Base-by-base conservation (phyloP, 2,888 invertebrate genomes). In the Tenthredo livida region DNA sequence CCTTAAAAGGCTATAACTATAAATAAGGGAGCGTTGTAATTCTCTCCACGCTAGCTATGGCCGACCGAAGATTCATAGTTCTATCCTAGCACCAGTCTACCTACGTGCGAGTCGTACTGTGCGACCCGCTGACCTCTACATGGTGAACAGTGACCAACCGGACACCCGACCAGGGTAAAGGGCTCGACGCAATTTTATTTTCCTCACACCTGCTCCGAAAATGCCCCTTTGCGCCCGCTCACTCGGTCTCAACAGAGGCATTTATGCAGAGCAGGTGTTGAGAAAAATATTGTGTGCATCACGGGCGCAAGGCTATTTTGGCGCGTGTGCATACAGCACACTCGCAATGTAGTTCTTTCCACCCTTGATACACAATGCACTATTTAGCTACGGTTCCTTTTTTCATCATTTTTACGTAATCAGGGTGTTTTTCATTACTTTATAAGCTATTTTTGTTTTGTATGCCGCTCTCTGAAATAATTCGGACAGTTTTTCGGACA, bases 1-100 rank as follows among this genome's bases (percentile, higher is more conserved):
- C 87, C 88, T 89, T 88, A 89, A 89, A 88, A 87, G 88, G 88
- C 88, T 88, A 89, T 89, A 89, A 89, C 89, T 88, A 88, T 89
- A 88, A 89, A 89, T 89, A 89, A 89, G 88, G 87, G 87, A 87
- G 85, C 86, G 86, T 86, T 87, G 88, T 88, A 88, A 88, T 88
- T 88, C 88, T 85, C 82, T 72, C 40, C 86, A 84, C 86, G 86
- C 87, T 85, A 25, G 54, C 54, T 33, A 2, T n/a, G 85, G 87
- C 88, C 86, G 84, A 87, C 87, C 86, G 86, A 87, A 88, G 88
- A 88, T 88, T 88, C 87, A 88, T 87, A 86, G 86, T 86, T 70
- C 87, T 84, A 75, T 78, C 83, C 85, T 83, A 47, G 67, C 33
- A 7, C 6, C 67, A 33, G 33, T 67, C 33, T 33, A 33, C 29